Base-by-base conservation (phyloP, 2,888 invertebrate genomes). In the Beris morrisii region DNA sequence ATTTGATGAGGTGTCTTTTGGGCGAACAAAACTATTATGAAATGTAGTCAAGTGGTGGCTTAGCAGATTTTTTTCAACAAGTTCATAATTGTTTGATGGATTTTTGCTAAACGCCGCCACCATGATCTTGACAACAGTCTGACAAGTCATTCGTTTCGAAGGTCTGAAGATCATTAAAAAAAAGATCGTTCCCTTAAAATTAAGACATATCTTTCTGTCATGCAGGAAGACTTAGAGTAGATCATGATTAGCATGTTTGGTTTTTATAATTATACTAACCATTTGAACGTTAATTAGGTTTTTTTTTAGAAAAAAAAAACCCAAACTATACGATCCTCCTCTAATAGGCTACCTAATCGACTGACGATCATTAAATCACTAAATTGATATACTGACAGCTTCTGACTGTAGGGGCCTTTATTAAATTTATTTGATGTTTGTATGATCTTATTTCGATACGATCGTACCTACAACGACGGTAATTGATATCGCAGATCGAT, bases 1-100 rank as follows among this genome's bases (percentile, higher is more conserved):
- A 32, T 61, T 32, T 61, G 50, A 61, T 61, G 61, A 50, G 38
- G 50, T 50, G 61, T 61, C 61, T 38, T 52, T 61, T 38, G 11
- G 12, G 30, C 30, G 9, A 28, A 32, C 6, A 38, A 50, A 38
- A 11, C 31, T 50, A 50, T 22, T 32, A n/a, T 22, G 50, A 38
- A 22, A 22, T 22, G 22, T 38, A 38, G 38, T 61, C 61, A 61
- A 61, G 61, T 50, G 61, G 61, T 30, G 50, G 38, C 52, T 52
- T 61, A 38, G 38, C 38, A 38, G 38, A 3, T 38, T 38, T 38
- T 31, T 13, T 38, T 61, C 31, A 46, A 59, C 6, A 31, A 30
- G 58, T 28, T 59, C 30, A 30, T 12, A 53, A 30, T n/a, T 46
- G 46, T 59, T 59, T 48, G 46, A 28, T 59, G 45, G 28, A 58